These are phyloP conservation scores for Athene cunicularia DNA, from an alignment of 2,113 vertebrate species.

Conservation along the genomic window DNA sequence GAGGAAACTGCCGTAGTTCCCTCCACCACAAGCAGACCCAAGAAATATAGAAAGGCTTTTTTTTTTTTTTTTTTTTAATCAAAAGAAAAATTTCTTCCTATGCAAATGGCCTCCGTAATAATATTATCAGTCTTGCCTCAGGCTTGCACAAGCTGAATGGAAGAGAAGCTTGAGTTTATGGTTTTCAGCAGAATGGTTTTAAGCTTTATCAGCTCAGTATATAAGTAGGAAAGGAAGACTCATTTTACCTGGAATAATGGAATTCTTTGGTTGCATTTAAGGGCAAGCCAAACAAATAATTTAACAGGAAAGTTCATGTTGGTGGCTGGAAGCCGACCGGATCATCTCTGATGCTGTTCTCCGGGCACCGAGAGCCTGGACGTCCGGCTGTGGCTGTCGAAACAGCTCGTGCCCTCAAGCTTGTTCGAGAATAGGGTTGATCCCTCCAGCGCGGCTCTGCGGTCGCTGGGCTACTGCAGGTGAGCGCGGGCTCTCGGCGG, in stretches of 20 bases:
- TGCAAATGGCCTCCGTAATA: slow-evolving; percentile 49
- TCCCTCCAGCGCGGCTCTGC: background rate
- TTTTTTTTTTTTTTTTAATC: slow-evolving; percentile 25
- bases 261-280: background rate
- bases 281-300: background rate
- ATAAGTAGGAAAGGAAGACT: background rate
- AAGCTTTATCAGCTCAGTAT: background rate
- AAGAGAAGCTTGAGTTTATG: slow-evolving; percentile 6
- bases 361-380: background rate
- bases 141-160: slow-evolving; percentile 19
- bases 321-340: background rate
- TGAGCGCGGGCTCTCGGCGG: background rate
- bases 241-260: background rate
- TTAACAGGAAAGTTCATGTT: background rate
- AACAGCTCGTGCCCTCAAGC: background rate
- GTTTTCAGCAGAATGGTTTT: slow-evolving; percentile 6
- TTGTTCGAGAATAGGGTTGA: background rate
- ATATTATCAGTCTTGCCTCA: slow-evolving; percentile 46
- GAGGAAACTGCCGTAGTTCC: background rate
- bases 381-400: background rate
- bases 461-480: background rate
- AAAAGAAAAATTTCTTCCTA: slow-evolving; percentile 45
- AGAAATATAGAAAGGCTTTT: background rate
- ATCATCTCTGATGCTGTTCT: background rate
- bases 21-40: background rate